Conservation (phyloP, 2,797 vertebrate species). For the Rhynchonycteris naso region DNA sequence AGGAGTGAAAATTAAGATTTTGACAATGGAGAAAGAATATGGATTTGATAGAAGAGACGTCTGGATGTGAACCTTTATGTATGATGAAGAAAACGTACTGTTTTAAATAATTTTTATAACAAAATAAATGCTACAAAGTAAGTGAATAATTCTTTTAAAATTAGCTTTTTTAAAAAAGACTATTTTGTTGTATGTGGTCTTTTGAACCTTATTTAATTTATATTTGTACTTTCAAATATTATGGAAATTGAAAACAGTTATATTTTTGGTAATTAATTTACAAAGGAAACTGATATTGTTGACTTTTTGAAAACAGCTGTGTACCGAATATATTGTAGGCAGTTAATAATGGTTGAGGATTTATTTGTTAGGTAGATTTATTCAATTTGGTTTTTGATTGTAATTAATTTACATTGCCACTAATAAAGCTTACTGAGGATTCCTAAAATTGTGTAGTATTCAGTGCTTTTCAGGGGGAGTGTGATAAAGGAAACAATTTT, state of each 20-base stretch:
- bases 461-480: background rate
- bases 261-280: slow-evolving; percentile 81
- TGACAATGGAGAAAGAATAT: slow-evolving; percentile 74
- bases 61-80: slow-evolving; percentile 78
- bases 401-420: slow-evolving; percentile 79
- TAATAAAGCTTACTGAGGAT: slow-evolving; percentile 73
- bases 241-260: slow-evolving; percentile 82
- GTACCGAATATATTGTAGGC: slow-evolving; percentile 77
- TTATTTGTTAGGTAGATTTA: slow-evolving; percentile 80
- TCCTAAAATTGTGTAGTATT: slow-evolving; percentile 72
- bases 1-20: slow-evolving; percentile 81
- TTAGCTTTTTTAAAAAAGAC: slow-evolving; percentile 84
- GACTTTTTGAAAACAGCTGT: slow-evolving; percentile 80
- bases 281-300: slow-evolving; percentile 82
- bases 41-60: slow-evolving; percentile 74
- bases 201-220: slow-evolving; percentile 86
- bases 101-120: slow-evolving; percentile 80
- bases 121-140: slow-evolving; percentile 81
- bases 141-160: slow-evolving; percentile 83
- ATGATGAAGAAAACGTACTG: slow-evolving; percentile 81
- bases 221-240: slow-evolving; percentile 85
- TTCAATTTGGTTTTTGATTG: slow-evolving; percentile 83
- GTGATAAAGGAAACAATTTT: slow-evolving; percentile 47
- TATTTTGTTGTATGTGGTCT: slow-evolving; percentile 83
- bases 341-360: slow-evolving; percentile 80